Evolutionary conservation across 2,888 invertebrate genomes (phyloP), one percentile per base, ranked within the genome.

Genomic region (Malthinus seriepunctatus): DNA sequence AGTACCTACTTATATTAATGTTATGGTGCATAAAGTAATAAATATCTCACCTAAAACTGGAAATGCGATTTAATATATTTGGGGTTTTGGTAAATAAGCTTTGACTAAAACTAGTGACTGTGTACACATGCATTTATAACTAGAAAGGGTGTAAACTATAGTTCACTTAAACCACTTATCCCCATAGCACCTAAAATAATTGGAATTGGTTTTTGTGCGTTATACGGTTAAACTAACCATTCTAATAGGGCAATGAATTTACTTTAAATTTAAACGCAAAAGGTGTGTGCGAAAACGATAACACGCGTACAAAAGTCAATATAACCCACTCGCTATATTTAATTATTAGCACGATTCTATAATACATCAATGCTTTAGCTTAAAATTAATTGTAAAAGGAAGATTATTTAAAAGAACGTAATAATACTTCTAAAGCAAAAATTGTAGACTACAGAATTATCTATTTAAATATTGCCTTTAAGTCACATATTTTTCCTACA

Each of bases 121-220:
- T 53, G 44, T 53, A 53, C 53, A 53, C 53, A 46, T 53, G 53
- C 35, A 53, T 46, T 47, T 46, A 38, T 53, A 53, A 53, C 45
- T 37, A 53, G 53, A 35, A 32, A 46, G 47, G 53, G 46, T 53
- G 53, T 47, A 35, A 53, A 37, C 53, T 31, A 34, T 51, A 44
- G 51, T 51, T 51, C 51, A 44, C 34, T n/a, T 51, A 44, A 51
- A 51, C 51, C 51, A 51, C 51, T 44, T 45, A 45, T 42, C 44
- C 51, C 10, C 31, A 44, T 51, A 32, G 32, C 51, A 44, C 51
- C 51, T 51, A 23, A 51, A 50, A 50, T 42, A 42, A 42, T 45
- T 9, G 14, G 33, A 45, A 45, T 51, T 34, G 8, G 44, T 51
- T 51, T 51, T 51, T 51, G 32, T 39, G 15, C 14, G 50, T 23